These are phyloP conservation scores for Saccopteryx bilineata DNA, from an alignment of 2,113 vertebrate genomes.

Conservation along the genomic window DNA sequence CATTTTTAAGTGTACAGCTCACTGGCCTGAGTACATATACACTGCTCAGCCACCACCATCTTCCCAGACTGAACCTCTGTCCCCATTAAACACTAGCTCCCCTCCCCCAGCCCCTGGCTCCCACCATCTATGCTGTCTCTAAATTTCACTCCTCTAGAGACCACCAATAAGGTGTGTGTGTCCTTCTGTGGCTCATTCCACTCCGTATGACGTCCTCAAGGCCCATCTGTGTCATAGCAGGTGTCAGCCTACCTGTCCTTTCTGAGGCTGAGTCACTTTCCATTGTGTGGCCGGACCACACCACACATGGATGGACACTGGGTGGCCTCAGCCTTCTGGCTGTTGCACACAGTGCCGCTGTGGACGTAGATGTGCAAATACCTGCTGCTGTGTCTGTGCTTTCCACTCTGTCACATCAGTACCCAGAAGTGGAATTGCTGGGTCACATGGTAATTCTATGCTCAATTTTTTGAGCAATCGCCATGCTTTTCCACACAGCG, in stretches of 20 bases:
- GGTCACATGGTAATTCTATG: fast-evolving
- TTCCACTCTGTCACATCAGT: fast-evolving
- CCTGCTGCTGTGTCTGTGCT: background rate
- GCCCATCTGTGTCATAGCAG: fast-evolving
- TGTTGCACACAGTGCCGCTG: fast-evolving
- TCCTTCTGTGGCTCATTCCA: fast-evolving
- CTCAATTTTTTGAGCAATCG: fast-evolving
- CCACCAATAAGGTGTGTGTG: fast-evolving
- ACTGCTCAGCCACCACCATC: no score
- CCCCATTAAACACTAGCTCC: background rate
- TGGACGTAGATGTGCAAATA: fast-evolving
- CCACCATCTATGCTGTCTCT: fast-evolving
- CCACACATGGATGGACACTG: fast-evolving
- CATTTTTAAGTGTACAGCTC: no score
- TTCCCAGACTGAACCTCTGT: no score
- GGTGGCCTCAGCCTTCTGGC: fast-evolving
- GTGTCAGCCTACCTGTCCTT: fast-evolving
- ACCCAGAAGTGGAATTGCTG: background rate
- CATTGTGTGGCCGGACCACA: fast-evolving
- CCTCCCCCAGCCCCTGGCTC: no score
- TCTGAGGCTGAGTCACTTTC: background rate
- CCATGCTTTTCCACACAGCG: fast-evolving
- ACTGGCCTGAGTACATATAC: no score
- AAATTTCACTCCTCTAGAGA: fast-evolving
- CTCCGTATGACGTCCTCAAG: fast-evolving